Conservation (phyloP, 2,113 vertebrate genomes). For the Engystomops pustulosus region DNA sequence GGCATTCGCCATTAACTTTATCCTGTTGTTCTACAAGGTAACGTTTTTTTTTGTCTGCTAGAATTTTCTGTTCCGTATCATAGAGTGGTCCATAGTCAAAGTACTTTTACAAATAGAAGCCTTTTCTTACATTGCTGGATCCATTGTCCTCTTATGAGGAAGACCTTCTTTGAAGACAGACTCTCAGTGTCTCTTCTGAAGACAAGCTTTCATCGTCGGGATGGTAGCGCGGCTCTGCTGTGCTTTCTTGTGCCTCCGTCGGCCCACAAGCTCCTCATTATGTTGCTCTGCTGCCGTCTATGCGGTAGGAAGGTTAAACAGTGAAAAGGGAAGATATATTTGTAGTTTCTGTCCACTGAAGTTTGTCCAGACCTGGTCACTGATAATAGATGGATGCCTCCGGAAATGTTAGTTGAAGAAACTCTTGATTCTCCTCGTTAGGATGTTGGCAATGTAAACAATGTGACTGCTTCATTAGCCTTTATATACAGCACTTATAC, state of each 20-base stretch:
- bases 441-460: not conserved
- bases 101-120: slow-evolving; percentile 23
- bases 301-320: slow-evolving; percentile 32
- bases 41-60: slow-evolving; percentile 55
- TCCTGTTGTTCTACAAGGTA: slow-evolving; percentile 99
- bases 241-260: slow-evolving; percentile 19
- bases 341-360: not conserved
- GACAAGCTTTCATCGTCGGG: slow-evolving; percentile 39
- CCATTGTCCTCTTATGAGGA: slow-evolving; percentile 44
- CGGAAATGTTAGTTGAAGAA: slow-evolving; percentile 6
- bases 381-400: not conserved
- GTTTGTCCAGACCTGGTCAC: not conserved
- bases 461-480: slow-evolving; percentile 10
- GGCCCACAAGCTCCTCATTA: slow-evolving; percentile 42
- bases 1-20: slow-evolving; percentile 98
- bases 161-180: slow-evolving; percentile 45
- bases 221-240: not conserved
- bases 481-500: not conserved
- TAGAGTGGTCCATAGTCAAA: slow-evolving; percentile 17
- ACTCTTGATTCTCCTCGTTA: not conserved
- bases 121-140: slow-evolving; percentile 39
- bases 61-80: not conserved
- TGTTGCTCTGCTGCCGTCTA: slow-evolving; percentile 28
- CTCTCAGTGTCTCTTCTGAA: slow-evolving; percentile 39
- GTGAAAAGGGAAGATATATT: not conserved